These are phyloP conservation scores for Drosophila limbata DNA, from an alignment of 2,888 invertebrate genomes.

Conservation along the genomic window DNA sequence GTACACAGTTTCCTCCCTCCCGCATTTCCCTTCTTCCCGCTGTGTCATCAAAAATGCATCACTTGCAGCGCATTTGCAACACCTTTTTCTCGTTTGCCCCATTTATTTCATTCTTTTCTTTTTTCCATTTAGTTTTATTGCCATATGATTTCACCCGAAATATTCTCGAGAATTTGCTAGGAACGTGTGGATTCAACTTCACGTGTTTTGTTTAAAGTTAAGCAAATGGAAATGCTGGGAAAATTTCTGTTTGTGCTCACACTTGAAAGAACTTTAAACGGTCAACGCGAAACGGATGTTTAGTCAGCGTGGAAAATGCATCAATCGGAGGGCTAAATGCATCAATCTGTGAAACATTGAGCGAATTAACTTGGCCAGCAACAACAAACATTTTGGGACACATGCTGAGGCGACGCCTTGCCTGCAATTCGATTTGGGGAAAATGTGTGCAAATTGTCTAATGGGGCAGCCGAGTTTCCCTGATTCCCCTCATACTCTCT, in stretches of 20 bases:
- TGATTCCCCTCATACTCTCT: neutral
- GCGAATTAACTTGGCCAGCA: constrained; percentile 34
- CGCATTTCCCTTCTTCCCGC: neutral
- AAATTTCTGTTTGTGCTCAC: constrained; percentile 18
- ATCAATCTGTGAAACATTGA: constrained; percentile 43
- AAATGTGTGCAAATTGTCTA: constrained; percentile 75
- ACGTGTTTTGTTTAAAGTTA: constrained; percentile 31
- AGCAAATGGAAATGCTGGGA: constrained; percentile 35
- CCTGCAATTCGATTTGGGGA: constrained; percentile 39
- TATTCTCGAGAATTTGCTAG: constrained; percentile 36
- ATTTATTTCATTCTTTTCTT: constrained; percentile 2
- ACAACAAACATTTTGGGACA: constrained; percentile 44
- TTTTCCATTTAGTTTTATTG: constrained; percentile 13
- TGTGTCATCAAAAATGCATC: constrained; percentile 58
- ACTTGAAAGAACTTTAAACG: constrained; percentile 54
- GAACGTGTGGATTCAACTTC: constrained; percentile 22
- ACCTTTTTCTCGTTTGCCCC: constrained; percentile 32
- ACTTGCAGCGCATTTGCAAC: constrained; percentile 38
- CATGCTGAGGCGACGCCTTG: constrained; percentile 28
- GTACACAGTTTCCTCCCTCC: constrained; percentile 16
- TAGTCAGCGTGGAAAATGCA: constrained; percentile 13
- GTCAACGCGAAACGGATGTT: constrained; percentile 50
- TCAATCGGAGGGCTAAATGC: constrained; percentile 23
- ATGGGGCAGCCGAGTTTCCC: constrained; percentile 59
- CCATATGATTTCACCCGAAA: constrained; percentile 21